phyloP scores from a whole-genome alignment of 2,888 invertebrate species.

The Tinea semifulvella region DNA sequence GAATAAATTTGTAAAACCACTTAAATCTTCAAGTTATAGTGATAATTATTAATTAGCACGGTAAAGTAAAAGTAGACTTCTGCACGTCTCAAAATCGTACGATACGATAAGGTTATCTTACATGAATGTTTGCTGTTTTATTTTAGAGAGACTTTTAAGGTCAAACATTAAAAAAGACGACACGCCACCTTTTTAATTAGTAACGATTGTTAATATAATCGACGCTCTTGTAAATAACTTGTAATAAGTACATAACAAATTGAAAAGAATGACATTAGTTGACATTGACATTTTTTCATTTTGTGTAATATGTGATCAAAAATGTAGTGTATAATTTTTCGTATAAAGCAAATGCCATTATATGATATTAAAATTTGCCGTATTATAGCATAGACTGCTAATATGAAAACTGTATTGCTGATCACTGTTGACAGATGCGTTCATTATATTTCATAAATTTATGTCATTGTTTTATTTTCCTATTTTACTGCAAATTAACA shows the following conservation, averaged over 20 bases:
- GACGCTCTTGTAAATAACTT: neutral
- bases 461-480: no score
- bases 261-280: conserved; percentile 29
- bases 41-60: conserved; percentile 2
- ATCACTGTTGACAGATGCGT: neutral
- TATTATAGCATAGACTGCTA: neutral
- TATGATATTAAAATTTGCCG: neutral
- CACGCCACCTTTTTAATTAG: neutral
- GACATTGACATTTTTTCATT: conserved; percentile 28
- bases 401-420: neutral
- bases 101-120: conserved; percentile 2
- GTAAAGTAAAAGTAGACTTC: conserved; percentile 1
- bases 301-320: neutral
- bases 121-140: neutral
- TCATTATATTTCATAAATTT: no score
- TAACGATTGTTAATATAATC: neutral
- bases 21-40: neutral
- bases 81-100: neutral
- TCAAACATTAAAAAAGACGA: neutral
- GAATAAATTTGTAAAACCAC: neutral
- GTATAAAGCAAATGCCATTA: neutral
- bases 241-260: neutral
- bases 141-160: neutral
- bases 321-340: neutral
- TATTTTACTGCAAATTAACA: no score